These are phyloP conservation scores for Ianthella basta DNA, from an alignment of 37 sponge, comb jelly and placozoan genomes.

Conservation along the genomic window DNA sequence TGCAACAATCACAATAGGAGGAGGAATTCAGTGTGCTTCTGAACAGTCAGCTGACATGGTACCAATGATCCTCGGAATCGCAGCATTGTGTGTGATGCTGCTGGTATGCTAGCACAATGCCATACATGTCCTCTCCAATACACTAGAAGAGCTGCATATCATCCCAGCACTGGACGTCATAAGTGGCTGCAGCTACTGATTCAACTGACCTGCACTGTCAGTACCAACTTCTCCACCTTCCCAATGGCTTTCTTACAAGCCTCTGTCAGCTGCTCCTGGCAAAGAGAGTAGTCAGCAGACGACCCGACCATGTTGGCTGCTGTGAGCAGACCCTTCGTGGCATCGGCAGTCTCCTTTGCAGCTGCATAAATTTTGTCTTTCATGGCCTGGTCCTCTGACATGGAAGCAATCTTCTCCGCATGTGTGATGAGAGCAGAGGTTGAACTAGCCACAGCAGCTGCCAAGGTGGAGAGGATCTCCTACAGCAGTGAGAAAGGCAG, in stretches of 20 bases:
- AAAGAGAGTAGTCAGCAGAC: constrained; percentile 45
- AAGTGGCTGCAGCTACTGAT: too few relatives aligned
- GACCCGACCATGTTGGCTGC: constrained; percentile 52
- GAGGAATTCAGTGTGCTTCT: too few relatives aligned
- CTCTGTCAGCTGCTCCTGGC: constrained; percentile 76
- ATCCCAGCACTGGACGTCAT: too few relatives aligned
- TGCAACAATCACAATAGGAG: too few relatives aligned
- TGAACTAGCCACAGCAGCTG: background rate
- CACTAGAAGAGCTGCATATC: too few relatives aligned
- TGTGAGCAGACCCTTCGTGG: constrained; percentile 32
- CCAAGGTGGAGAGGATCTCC: constrained; percentile 34
- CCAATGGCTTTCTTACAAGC: constrained; percentile 56
- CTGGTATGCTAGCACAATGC: too few relatives aligned
- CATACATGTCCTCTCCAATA: too few relatives aligned
- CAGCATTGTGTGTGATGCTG: too few relatives aligned
- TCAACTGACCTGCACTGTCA: constrained; percentile 37
- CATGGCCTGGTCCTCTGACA: constrained; percentile 11
- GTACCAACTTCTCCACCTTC: constrained; percentile 38
- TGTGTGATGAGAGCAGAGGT: background rate
- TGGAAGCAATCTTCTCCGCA: constrained; percentile 9
- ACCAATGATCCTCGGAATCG: too few relatives aligned
- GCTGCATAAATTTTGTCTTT: constrained; percentile 14
- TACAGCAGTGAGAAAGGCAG: background rate
- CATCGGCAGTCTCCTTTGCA: background rate
- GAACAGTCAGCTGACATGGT: too few relatives aligned